Evolutionary conservation across 2,113 vertebrate genomes (phyloP).

Genomic region (Carassius auratus): DNA sequence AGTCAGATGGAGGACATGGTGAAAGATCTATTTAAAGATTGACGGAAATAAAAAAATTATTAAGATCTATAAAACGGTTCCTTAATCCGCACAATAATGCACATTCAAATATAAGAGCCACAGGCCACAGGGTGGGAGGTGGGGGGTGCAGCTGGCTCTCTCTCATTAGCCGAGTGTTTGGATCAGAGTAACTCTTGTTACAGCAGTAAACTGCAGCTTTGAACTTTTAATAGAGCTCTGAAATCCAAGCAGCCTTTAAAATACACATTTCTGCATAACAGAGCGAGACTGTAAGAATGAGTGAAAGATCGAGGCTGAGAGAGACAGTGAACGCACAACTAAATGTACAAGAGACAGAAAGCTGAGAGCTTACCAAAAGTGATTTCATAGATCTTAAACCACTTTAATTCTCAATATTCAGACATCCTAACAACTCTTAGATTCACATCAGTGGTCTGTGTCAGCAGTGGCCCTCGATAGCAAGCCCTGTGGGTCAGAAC

Average conservation of each 20-base stretch:
- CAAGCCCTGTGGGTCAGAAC: conserved; percentile 22
- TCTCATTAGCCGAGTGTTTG: conserved; percentile 59
- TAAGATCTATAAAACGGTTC: conserved; percentile 14
- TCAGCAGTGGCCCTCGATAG: conserved; percentile 23
- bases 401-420: background rate
- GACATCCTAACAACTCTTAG: background rate
- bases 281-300: conserved; percentile 30
- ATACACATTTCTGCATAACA: conserved; percentile 68
- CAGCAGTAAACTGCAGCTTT: conserved; percentile 82
- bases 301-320: background rate
- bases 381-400: conserved; percentile 28
- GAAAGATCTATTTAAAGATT: conserved; percentile 41
- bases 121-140: conserved; percentile 17
- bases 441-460: conserved; percentile 1
- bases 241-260: conserved; percentile 79
- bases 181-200: conserved; percentile 80
- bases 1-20: conserved; percentile 19
- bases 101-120: background rate
- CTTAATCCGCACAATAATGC: conserved; percentile 20
- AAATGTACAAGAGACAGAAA: conserved; percentile 26
- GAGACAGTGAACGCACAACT: conserved; percentile 39
- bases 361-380: conserved; percentile 19
- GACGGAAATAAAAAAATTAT: conserved; percentile 14
- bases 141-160: conserved; percentile 18
- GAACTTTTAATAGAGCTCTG: conserved; percentile 83